These are phyloP conservation scores for Antheraea pernyi DNA, from an alignment of 1,140 invertebrate genomes.

Conservation along the genomic window DNA sequence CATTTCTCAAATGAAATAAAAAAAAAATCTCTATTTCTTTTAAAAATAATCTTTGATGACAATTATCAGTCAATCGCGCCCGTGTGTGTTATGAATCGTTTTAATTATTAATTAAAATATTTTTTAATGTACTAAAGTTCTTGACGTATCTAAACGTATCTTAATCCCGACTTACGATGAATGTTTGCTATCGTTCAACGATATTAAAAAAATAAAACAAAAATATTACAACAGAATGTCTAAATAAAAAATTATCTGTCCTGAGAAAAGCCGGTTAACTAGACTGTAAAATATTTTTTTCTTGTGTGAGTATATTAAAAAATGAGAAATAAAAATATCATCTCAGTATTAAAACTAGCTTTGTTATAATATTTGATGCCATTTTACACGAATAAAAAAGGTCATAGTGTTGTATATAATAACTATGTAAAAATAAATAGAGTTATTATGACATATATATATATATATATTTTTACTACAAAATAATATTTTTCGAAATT, in stretches of 20 bases:
- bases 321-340: constrained; percentile 28
- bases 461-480: constrained; percentile 22
- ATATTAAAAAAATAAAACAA: not conserved
- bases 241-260: no score
- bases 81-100: constrained; percentile 44
- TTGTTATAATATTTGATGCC: constrained; percentile 55
- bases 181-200: not conserved
- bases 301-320: constrained; percentile 14
- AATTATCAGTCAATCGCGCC: constrained; percentile 49
- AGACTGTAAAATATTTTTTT: not conserved
- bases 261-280: no score
- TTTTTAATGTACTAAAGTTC: constrained; percentile 27
- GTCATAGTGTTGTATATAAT: constrained; percentile 10
- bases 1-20: no score
- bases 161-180: not conserved
- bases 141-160: constrained; percentile 15
- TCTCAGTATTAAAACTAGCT: constrained; percentile 70
- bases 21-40: constrained; percentile 8
- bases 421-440: constrained; percentile 5
- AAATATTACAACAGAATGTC: not conserved
- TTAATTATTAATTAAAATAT: constrained; percentile 27
- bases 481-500: constrained; percentile 24
- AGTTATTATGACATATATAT: not conserved
- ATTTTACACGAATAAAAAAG: constrained; percentile 44
- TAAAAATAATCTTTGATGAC: constrained; percentile 42